Conservation (phyloP, 2,888 invertebrate genomes). For the Anorthoa munda region DNA sequence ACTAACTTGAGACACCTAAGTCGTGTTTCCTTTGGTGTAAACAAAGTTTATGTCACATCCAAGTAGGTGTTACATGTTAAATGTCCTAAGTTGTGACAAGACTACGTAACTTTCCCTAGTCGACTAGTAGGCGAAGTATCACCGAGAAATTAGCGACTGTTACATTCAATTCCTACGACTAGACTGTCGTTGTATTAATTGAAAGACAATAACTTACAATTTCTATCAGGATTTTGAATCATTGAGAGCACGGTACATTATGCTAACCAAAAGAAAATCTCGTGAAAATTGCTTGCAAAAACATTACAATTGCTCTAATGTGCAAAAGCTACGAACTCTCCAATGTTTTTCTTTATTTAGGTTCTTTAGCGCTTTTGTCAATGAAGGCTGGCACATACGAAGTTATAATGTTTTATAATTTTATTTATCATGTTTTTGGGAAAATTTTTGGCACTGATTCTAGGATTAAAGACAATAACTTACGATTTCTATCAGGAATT, state of each 20-base stretch:
- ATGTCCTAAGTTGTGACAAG: slow-evolving; percentile 49
- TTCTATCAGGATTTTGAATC: neutral
- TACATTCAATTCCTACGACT: slow-evolving; percentile 24
- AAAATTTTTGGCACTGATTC: no score
- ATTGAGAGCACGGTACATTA: neutral
- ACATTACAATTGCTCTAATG: no score
- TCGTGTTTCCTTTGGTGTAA: neutral
- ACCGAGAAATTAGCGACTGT: slow-evolving; percentile 40
- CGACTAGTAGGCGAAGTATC: neutral
- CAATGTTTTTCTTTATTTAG: neutral
- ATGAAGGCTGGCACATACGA: no score
- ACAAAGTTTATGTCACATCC: slow-evolving; percentile 44
- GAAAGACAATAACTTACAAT: neutral
- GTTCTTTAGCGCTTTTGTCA: neutral
- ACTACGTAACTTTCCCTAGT: slow-evolving; percentile 47
- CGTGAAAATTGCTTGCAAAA: neutral
- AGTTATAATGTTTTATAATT: no score
- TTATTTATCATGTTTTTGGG: no score
- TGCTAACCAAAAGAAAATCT: neutral
- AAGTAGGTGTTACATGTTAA: slow-evolving; percentile 44
- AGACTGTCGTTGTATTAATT: neutral
- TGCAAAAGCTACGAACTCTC: neutral
- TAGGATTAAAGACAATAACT: neutral
- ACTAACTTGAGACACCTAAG: slow-evolving; percentile 12
- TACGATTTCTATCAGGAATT: neutral